phyloP scores from a whole-genome alignment of 1,140 invertebrate genomes.

The Rhagoletis zephyria region DNA sequence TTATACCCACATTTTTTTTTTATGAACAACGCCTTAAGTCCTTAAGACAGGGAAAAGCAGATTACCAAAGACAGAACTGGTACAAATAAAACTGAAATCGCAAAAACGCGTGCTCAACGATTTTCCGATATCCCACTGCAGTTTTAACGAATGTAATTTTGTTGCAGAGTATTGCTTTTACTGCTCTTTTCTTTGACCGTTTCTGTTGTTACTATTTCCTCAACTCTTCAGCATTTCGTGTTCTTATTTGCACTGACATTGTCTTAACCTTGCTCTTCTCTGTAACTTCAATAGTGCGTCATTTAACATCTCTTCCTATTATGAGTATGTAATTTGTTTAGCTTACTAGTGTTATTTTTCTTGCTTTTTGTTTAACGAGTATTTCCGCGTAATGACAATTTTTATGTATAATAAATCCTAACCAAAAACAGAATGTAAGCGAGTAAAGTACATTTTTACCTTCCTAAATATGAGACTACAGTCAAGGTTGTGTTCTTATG shows the following conservation, averaged over 20 bases:
- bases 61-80: too few relatives aligned
- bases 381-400: not conserved
- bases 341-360: not conserved
- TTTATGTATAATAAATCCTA: not conserved
- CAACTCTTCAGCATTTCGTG: not conserved
- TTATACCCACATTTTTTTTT: too few relatives aligned
- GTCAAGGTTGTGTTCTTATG: not conserved
- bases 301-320: not conserved
- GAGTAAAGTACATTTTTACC: not conserved
- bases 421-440: not conserved
- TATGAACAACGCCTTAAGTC: too few relatives aligned
- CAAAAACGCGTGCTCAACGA: not conserved
- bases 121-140: not conserved
- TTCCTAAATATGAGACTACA: not conserved
- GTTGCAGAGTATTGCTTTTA: not conserved
- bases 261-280: not conserved
- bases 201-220: not conserved
- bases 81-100: not conserved
- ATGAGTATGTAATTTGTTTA: not conserved
- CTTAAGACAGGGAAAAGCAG: too few relatives aligned
- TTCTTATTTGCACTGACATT: not conserved
- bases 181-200: not conserved
- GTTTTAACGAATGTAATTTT: not conserved
- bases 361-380: not conserved
- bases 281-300: not conserved